Percentiles rank a stretch among this genome's conserved stretches.
These are phyloP conservation scores for Labeo calbasu DNA, from an alignment of 2,797 vertebrate species.

Conservation along the genomic window DNA sequence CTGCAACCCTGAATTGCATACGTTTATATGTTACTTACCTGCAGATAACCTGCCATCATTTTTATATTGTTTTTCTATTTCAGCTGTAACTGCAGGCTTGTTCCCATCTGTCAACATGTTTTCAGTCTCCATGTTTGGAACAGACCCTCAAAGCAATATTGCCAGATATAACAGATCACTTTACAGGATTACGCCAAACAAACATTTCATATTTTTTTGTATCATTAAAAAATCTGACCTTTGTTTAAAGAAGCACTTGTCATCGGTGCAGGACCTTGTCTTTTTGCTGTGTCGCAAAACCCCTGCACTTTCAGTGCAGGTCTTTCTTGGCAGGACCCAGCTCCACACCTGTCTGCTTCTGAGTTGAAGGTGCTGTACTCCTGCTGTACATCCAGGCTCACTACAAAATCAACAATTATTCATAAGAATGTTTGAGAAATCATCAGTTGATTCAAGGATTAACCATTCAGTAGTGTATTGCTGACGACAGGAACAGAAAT, in stretches of 20 bases:
- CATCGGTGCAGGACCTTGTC: constrained; percentile 36
- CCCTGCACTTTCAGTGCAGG: constrained; percentile 31
- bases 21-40: background rate
- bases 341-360: constrained; percentile 68
- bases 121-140: background rate
- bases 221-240: constrained; percentile 4
- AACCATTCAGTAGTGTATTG: too few species aligned
- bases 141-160: background rate
- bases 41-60: background rate
- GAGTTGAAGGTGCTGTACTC: constrained; percentile 83
- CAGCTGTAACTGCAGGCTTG: background rate
- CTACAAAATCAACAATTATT: constrained; percentile 68
- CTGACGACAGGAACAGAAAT: background rate
- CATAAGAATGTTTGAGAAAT: background rate
- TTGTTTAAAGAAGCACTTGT: background rate
- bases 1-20: background rate
- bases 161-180: background rate
- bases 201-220: background rate
- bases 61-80: background rate
- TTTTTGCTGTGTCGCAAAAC: background rate
- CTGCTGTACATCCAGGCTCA: constrained; percentile 91
- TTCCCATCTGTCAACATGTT: background rate
- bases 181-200: background rate
- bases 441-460: background rate
- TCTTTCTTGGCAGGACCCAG: constrained; percentile 59